Evolutionary conservation across 2,113 vertebrate genomes (phyloP).

Genomic region (Podarcis cretensis): DNA sequence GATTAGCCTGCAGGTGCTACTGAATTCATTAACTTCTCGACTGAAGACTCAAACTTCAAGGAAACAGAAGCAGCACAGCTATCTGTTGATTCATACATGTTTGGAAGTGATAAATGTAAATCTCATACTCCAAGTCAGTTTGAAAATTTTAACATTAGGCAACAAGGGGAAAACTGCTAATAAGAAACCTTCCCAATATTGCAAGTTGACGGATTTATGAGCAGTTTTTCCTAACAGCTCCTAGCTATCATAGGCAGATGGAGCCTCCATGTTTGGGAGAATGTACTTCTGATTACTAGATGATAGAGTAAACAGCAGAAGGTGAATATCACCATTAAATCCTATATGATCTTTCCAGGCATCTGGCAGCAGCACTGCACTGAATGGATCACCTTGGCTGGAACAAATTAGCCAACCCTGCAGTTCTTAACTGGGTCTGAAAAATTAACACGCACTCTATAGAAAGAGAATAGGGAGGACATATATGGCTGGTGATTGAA

Average conservation of each 20-base stretch:
- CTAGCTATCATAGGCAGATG: neutral
- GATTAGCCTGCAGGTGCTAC: conserved; percentile 41
- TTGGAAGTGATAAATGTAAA: conserved; percentile 7
- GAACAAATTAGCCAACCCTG: neutral
- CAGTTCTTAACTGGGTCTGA: no score
- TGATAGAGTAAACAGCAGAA: neutral
- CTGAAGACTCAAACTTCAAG: conserved; percentile 24
- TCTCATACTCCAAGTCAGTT: neutral
- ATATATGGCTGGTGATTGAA: neutral
- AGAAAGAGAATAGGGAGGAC: neutral
- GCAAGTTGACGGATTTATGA: neutral
- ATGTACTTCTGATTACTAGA: neutral
- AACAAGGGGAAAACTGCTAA: neutral
- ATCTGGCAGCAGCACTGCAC: neutral
- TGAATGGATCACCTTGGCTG: neutral
- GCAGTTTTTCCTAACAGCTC: neutral
- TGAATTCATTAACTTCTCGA: conserved; percentile 43
- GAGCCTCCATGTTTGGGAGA: neutral
- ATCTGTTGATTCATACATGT: neutral
- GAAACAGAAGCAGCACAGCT: conserved; percentile 22
- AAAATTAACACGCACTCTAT: neutral
- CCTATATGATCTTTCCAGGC: neutral
- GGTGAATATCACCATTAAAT: neutral
- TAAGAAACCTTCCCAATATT: neutral
- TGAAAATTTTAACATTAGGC: neutral